Conservation (phyloP, 2,113 vertebrate genomes). For the Todiramphus saurophagus region DNA sequence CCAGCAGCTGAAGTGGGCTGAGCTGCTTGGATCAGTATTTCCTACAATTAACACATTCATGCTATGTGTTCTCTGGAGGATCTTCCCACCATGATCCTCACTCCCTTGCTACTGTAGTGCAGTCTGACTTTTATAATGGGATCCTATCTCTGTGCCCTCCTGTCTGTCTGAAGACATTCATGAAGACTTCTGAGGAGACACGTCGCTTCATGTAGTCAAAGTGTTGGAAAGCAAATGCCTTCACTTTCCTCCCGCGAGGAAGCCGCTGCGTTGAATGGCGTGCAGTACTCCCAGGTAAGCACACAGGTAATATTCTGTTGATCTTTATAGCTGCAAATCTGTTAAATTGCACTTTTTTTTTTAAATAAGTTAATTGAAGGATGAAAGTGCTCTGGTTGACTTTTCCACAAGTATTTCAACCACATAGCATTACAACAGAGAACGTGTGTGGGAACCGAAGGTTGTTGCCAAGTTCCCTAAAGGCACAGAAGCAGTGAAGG, state of each 20-base stretch:
- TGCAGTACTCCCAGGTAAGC: background rate
- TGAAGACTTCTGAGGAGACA: background rate
- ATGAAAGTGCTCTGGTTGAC: background rate
- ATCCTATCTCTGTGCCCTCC: background rate
- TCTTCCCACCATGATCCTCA: background rate
- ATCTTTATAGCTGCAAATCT: background rate
- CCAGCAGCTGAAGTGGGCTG: background rate
- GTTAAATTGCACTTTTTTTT: background rate
- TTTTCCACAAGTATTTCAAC: background rate
- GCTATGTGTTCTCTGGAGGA: background rate
- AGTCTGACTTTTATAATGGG: no score
- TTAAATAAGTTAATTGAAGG: background rate
- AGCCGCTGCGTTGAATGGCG: background rate
- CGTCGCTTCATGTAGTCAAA: rapidly evolving
- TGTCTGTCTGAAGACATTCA: rapidly evolving
- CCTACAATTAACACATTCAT: background rate
- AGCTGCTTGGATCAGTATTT: rapidly evolving
- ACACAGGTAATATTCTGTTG: background rate
- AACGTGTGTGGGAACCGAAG: background rate
- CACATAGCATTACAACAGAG: background rate
- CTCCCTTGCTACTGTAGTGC: background rate
- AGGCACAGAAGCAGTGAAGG: background rate
- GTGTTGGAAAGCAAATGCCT: background rate
- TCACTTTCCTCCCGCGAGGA: background rate
- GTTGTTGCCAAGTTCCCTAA: background rate